Base-by-base conservation (phyloP, 2,888 invertebrate genomes). In the Pegoplata infirma region DNA sequence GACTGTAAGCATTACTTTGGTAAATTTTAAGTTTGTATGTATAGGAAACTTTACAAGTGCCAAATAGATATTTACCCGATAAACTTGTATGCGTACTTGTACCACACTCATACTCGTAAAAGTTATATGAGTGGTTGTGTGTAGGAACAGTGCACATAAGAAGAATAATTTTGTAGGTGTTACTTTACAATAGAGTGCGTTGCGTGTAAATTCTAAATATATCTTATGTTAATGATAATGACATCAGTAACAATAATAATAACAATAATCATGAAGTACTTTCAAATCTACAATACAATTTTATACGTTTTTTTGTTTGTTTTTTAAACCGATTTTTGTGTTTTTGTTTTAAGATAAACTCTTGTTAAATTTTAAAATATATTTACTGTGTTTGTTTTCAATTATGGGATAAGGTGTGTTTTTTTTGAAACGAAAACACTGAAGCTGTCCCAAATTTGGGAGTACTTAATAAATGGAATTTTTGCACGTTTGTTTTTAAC, bases 141-240 rank as follows among this genome's bases (percentile, higher is more conserved):
- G 10, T n/a, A 19, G 44, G 6, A 1, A n/a, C 10, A 23, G 1
- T 28, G 51, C 12, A 36, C 28, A 7, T 19, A 36, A 28, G 58
- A 51, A 66, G 58, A 51, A 66, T 7, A 47, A 21, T 32, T 69
- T 36, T 17, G 53, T 49, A 63, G 36, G 19, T 64, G 64, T 47
- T 17, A 32, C 32, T 44, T 16, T 12, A 49, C 47, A 49, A n/a
- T 66, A 32, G 10, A 61, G 71, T 63, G 67, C 23, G 66, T 67
- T 63, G 67, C 23, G 66, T 67, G 66, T 49, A 56, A 49, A 55
- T 71, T 49, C 32, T 55, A 21, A 49, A 58, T 25, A n/a, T n/a
- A 53, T 69, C 46, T 72, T 63, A 63, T 23, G 56, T 58, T 8
- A 28, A 63, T 46, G 49, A 63, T 25, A 47, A 75, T 28, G 6